Conservation (phyloP, 2,888 invertebrate genomes). For the Deilephila elpenor region DNA sequence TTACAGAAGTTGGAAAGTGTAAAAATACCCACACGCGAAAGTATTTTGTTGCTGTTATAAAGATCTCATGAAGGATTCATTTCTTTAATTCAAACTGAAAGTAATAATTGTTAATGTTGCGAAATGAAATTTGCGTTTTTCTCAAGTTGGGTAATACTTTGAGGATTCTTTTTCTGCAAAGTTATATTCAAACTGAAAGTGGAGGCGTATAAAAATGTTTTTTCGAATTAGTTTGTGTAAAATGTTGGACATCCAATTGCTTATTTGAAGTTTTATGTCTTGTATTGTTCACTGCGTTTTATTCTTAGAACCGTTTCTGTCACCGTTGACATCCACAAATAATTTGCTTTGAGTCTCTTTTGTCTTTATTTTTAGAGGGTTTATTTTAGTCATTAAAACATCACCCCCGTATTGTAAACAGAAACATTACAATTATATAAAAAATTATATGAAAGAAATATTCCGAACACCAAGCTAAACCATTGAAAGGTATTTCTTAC, state of each 20-base stretch:
- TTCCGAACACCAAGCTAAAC: no score
- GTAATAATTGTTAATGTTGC: neutral
- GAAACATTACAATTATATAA: no score
- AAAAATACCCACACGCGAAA: neutral
- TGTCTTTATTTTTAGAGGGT: no score
- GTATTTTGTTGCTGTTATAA: neutral
- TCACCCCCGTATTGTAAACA: no score
- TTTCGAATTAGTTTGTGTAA: slow-evolving; percentile 1
- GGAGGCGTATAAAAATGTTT: neutral
- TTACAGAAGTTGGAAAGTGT: slow-evolving; percentile 1
- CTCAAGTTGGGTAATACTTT: neutral
- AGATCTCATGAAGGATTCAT: neutral
- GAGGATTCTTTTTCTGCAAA: neutral
- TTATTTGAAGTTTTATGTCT: neutral
- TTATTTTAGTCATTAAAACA: no score
- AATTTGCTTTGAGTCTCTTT: no score
- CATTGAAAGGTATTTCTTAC: no score
- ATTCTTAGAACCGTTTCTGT: no score
- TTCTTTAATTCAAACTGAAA: neutral
- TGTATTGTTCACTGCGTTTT: neutral
- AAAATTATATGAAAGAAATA: no score
- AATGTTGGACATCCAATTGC: neutral
- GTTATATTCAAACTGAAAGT: slow-evolving; percentile 1
- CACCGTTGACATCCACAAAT: no score
- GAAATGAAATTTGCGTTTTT: neutral